Evolutionary conservation across 1,140 invertebrate genomes (phyloP).

Genomic region (Ruditapes philippinarum): DNA sequence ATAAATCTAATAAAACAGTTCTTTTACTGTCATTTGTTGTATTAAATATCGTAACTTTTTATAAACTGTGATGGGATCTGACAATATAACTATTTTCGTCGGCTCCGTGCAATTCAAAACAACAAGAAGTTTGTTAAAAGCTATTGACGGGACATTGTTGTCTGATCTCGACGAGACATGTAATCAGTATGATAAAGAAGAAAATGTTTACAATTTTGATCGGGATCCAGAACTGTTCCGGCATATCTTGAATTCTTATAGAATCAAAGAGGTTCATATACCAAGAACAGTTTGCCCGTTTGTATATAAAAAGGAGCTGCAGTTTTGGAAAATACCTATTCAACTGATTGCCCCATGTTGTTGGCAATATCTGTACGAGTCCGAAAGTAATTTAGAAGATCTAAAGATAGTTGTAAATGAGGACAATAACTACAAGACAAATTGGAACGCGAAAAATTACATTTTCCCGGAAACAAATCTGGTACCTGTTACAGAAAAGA

Average conservation of each 20-base stretch:
- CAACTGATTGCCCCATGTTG: slow-evolving; percentile 22
- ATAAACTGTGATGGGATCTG: too few relatives aligned
- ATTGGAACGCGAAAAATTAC: background rate
- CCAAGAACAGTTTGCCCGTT: slow-evolving; percentile 4
- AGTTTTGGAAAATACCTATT: slow-evolving; percentile 19
- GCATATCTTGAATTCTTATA: background rate
- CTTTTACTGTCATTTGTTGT: too few relatives aligned
- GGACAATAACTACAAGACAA: background rate
- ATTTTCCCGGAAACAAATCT: background rate
- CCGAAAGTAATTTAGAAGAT: background rate
- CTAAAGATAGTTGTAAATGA: background rate
- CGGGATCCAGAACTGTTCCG: background rate
- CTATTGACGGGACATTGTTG: too few relatives aligned
- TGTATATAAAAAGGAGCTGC: background rate
- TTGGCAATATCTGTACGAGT: slow-evolving; percentile 19
- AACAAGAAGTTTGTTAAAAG: too few relatives aligned
- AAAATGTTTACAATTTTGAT: background rate
- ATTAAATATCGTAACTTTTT: too few relatives aligned
- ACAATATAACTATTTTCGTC: too few relatives aligned
- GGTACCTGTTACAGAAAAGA: too few relatives aligned
- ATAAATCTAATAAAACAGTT: too few relatives aligned
- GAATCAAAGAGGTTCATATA: background rate
- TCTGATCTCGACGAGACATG: too few relatives aligned
- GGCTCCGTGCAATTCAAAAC: too few relatives aligned
- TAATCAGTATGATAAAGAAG: background rate